A percentile compares a stretch with the other conserved stretches of the same genome.
Conservation (phyloP, 2,797 vertebrate species). For the Hylomyscus alleni region DNA sequence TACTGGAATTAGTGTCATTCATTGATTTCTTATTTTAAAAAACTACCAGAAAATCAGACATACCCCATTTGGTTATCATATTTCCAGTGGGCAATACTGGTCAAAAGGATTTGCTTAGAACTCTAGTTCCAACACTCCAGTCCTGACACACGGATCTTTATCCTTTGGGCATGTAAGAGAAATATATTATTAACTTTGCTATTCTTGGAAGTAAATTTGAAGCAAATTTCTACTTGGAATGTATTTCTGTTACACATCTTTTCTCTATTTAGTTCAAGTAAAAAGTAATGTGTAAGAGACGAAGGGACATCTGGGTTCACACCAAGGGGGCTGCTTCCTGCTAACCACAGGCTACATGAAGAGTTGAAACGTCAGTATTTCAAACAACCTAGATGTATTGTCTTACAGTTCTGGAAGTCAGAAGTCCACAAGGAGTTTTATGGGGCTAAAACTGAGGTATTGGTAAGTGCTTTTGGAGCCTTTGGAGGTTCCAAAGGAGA, state of each 20-base stretch:
- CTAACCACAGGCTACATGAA: not conserved
- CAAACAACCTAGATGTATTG: not conserved
- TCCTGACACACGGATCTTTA: not conserved
- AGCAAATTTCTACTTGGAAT: conserved; percentile 8
- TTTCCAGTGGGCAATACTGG: not conserved
- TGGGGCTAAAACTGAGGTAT: not conserved
- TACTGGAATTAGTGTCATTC: conserved; percentile 37
- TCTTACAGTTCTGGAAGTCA: not conserved
- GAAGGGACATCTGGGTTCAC: not conserved
- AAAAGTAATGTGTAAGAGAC: conserved; percentile 1
- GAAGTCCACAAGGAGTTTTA: conserved; percentile 26
- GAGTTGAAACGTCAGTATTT: not conserved
- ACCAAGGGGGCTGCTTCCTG: not conserved
- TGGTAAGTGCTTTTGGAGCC: not conserved
- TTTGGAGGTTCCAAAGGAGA: not conserved
- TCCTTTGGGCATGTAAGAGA: not conserved
- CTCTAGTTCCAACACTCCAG: not conserved
- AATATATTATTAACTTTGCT: conserved; percentile 18
- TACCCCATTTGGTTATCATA: not conserved
- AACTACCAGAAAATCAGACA: conserved; percentile 4
- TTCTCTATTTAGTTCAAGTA: conserved; percentile 28
- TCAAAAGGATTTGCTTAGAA: conserved; percentile 42
- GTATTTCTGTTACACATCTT: conserved; percentile 29
- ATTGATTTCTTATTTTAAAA: not conserved
- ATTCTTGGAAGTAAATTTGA: conserved; percentile 28